These are phyloP conservation scores for Rhopalosiphum padi DNA, from an alignment of 1,140 invertebrate genomes.

Conservation along the genomic window DNA sequence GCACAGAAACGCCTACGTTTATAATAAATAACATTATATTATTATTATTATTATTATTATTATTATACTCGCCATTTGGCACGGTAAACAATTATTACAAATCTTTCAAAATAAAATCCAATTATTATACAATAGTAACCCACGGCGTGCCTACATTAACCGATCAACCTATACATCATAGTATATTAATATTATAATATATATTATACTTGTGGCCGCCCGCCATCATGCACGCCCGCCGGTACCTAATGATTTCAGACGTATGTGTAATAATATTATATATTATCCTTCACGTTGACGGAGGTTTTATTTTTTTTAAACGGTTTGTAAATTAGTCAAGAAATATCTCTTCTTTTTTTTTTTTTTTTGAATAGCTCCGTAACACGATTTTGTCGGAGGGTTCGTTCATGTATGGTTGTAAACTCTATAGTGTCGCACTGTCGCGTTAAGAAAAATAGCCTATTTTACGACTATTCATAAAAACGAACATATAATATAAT, in stretches of 20 bases:
- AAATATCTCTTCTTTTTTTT: not conserved
- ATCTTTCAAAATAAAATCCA: not conserved
- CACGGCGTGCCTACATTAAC: not conserved
- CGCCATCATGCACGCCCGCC: too few species aligned
- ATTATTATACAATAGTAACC: not conserved
- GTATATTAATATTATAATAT: not conserved
- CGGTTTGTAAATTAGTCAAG: not conserved
- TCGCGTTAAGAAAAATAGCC: not conserved
- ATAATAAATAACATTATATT: too few species aligned
- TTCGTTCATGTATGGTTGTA: not conserved
- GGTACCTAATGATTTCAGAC: not conserved
- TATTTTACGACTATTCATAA: slow-evolving; percentile 26
- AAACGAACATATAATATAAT: not conserved
- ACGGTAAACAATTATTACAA: too few species aligned
- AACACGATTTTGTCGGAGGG: not conserved
- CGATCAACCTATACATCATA: not conserved
- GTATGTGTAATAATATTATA: not conserved
- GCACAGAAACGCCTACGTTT: too few species aligned
- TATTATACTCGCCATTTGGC: too few species aligned
- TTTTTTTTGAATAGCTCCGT: not conserved
- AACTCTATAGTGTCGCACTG: not conserved
- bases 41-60: too few species aligned
- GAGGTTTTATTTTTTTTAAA: not conserved
- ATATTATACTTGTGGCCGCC: not conserved
- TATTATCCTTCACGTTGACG: not conserved